These are phyloP conservation scores for Drosophila flavopinicola DNA, from an alignment of 2,888 invertebrate genomes.

Conservation along the genomic window DNA sequence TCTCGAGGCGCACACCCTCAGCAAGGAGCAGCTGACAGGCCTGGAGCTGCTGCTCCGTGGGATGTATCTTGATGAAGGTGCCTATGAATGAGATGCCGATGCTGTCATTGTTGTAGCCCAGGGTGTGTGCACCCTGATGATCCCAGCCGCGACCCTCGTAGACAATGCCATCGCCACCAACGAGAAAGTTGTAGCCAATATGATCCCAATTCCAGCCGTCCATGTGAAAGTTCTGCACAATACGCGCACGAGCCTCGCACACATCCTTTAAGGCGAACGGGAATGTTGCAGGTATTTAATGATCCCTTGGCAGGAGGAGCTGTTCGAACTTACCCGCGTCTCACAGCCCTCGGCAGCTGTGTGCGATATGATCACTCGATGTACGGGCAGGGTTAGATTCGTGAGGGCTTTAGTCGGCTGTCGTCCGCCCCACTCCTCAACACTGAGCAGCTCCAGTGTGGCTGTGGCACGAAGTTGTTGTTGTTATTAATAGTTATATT, in stretches of 20 bases:
- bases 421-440: conserved; percentile 89
- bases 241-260: conserved; percentile 85
- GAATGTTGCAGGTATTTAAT: not conserved
- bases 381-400: conserved; percentile 85
- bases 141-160: conserved; percentile 92
- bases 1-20: conserved; percentile 87
- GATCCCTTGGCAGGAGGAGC: not conserved
- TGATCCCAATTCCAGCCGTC: conserved; percentile 87
- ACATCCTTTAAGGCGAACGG: conserved; percentile 83
- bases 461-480: conserved; percentile 37
- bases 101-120: conserved; percentile 88
- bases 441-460: conserved; percentile 85
- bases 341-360: conserved; percentile 88
- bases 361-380: conserved; percentile 87
- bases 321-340: conserved; percentile 84
- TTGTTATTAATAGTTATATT: conserved; percentile 26
- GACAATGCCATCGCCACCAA: conserved; percentile 91
- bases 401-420: conserved; percentile 85
- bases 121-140: conserved; percentile 89
- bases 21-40: conserved; percentile 87
- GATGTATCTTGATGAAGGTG: conserved; percentile 86
- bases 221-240: conserved; percentile 88
- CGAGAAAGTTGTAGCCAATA: conserved; percentile 91
- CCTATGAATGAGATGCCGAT: conserved; percentile 91
- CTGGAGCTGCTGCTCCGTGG: conserved; percentile 86